Conservation (phyloP, 1,140 invertebrate species). For the Micrasema minimum region DNA sequence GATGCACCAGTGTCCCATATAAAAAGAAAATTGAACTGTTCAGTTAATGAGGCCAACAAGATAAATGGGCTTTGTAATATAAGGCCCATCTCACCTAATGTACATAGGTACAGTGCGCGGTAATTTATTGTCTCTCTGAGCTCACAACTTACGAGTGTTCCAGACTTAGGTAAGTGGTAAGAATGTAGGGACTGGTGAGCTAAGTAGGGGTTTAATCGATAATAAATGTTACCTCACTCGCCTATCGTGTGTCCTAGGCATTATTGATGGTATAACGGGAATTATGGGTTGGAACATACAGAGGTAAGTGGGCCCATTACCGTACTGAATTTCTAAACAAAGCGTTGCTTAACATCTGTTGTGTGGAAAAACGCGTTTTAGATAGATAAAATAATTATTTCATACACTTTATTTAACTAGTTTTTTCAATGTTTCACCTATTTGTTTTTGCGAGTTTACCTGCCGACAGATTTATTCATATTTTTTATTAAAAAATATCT, state of each 20-base stretch:
- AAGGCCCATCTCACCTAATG: constrained; percentile 26
- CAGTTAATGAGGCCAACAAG: constrained; percentile 47
- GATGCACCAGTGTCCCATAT: constrained; percentile 10
- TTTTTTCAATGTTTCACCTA: too few relatives aligned
- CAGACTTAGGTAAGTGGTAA: too few relatives aligned
- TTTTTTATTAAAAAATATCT: too few relatives aligned
- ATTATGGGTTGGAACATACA: neutral
- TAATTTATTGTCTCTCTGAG: constrained; percentile 46
- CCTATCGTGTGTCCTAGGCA: constrained; percentile 38
- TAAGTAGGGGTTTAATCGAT: constrained; percentile 45
- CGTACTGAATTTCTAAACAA: too few relatives aligned
- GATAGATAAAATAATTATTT: too few relatives aligned
- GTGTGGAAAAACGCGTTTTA: too few relatives aligned
- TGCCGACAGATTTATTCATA: too few relatives aligned
- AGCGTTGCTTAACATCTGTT: too few relatives aligned
- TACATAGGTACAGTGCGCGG: constrained; percentile 9
- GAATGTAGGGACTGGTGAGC: neutral
- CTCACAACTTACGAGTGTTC: too few relatives aligned
- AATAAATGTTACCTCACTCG: constrained; percentile 41
- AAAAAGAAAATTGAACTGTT: constrained; percentile 43
- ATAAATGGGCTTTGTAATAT: constrained; percentile 45
- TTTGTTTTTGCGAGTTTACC: too few relatives aligned
- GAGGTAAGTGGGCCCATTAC: too few relatives aligned
- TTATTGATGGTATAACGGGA: constrained; percentile 46
- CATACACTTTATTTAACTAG: too few relatives aligned